Evolutionary conservation across 2,797 vertebrate species (phyloP).

Genomic region (Schizopygopsis pylzovi): DNA sequence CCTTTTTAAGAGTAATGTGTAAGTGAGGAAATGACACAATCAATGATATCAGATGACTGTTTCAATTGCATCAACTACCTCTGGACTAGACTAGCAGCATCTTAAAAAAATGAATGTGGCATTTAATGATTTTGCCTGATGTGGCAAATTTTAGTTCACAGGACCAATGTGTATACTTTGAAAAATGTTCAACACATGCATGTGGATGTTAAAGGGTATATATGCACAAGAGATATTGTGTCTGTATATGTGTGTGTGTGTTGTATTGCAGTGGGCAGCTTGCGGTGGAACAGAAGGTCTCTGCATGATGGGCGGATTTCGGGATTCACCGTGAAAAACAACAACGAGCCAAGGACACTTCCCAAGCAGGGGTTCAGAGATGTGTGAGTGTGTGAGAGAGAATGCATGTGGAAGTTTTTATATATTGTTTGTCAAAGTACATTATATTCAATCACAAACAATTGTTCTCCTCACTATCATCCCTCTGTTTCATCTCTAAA

Average conservation of each 20-base stretch:
- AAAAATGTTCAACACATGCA: constrained; percentile 28
- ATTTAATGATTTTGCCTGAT: background rate
- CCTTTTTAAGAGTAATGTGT: background rate
- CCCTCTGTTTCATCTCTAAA: constrained; percentile 28
- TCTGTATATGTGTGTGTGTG: constrained; percentile 60
- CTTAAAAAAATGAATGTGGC: background rate
- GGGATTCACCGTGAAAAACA: constrained; percentile 84
- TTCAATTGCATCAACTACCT: background rate
- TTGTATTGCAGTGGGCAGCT: constrained; percentile 64
- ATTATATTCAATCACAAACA: constrained; percentile 27
- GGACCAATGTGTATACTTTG: background rate
- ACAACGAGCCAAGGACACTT: constrained; percentile 82
- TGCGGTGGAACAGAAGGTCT: constrained; percentile 83
- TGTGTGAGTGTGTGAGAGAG: constrained; percentile 46
- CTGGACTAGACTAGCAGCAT: background rate
- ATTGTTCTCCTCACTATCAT: background rate
- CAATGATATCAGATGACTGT: background rate
- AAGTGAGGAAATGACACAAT: constrained; percentile 3
- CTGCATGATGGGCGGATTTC: constrained; percentile 83
- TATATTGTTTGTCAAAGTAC: constrained; percentile 18
- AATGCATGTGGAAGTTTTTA: constrained; percentile 34
- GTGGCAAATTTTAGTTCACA: background rate
- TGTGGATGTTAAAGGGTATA: constrained; percentile 20
- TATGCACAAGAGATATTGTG: constrained; percentile 46
- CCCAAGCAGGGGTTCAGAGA: constrained; percentile 70